These are phyloP conservation scores for Paradisaea rubra DNA, from an alignment of 2,113 vertebrate species.

Conservation along the genomic window DNA sequence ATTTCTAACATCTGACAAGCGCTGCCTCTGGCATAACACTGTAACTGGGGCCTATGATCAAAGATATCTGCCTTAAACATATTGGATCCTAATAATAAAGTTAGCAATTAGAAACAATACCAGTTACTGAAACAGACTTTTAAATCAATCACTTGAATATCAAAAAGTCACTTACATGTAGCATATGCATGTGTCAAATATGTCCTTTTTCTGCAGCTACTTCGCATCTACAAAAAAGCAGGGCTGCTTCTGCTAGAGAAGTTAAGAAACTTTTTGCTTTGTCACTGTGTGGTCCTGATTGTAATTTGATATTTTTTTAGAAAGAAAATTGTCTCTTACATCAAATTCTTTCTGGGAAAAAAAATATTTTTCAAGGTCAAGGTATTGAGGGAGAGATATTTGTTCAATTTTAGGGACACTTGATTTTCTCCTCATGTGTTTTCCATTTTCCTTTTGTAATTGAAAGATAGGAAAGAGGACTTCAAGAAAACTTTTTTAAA, in stretches of 20 bases:
- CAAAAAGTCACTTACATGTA: not conserved
- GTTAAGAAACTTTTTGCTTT: not conserved
- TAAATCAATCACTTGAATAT: slow-evolving; percentile 33
- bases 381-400: fast-evolving
- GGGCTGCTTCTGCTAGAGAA: not conserved
- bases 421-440: not conserved
- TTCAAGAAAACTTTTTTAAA: not conserved
- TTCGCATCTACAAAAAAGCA: not conserved
- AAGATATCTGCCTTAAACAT: slow-evolving; percentile 33
- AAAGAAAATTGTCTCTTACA: not conserved
- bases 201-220: not conserved
- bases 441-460: not conserved
- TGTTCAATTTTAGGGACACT: not conserved
- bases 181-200: not conserved
- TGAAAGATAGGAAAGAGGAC: not conserved
- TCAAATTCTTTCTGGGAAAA: not conserved
- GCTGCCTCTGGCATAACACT: slow-evolving; percentile 21
- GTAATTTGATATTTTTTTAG: not conserved
- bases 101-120: slow-evolving; percentile 44
- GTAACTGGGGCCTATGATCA: slow-evolving; percentile 30
- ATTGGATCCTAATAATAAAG: slow-evolving; percentile 28
- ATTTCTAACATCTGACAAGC: slow-evolving; percentile 35
- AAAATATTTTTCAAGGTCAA: not conserved
- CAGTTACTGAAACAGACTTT: slow-evolving; percentile 51
- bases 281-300: not conserved